Percentiles rank a stretch among this genome's conserved stretches.
phyloP scores from a whole-genome alignment of 2,888 invertebrate species.

The Gryllus longicercus region DNA sequence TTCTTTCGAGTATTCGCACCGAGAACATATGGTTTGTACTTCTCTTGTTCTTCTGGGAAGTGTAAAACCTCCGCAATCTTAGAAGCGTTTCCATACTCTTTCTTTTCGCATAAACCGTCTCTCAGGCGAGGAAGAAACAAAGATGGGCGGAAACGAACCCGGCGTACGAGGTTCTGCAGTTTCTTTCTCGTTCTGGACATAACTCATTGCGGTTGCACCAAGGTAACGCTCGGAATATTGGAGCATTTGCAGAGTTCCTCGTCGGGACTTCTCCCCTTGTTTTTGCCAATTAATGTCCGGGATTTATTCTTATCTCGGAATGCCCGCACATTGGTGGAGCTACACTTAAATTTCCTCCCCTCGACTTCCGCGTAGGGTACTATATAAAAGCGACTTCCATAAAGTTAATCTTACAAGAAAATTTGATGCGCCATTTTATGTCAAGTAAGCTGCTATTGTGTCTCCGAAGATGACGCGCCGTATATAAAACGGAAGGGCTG shows the following conservation, averaged over 20 bases:
- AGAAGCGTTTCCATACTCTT: too few relatives aligned
- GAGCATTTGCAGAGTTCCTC: neutral
- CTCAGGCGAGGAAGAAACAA: too few relatives aligned
- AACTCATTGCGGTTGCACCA: too few relatives aligned
- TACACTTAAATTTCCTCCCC: slow-evolving; percentile 23
- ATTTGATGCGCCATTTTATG: slow-evolving; percentile 37
- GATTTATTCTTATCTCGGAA: slow-evolving; percentile 5
- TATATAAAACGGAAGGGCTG: slow-evolving; percentile 23
- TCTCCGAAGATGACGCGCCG: slow-evolving; percentile 33
- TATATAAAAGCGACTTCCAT: slow-evolving; percentile 32
- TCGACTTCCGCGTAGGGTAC: neutral
- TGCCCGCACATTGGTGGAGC: slow-evolving; percentile 26
- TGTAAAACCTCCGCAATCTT: too few relatives aligned
- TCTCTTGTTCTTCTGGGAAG: too few relatives aligned
- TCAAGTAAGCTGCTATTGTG: slow-evolving; percentile 36
- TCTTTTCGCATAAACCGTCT: too few relatives aligned
- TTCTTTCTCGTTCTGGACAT: too few relatives aligned
- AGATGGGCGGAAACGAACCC: too few relatives aligned
- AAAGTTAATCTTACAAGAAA: slow-evolving; percentile 37
- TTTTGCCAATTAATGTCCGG: slow-evolving; percentile 24
- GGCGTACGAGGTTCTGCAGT: too few relatives aligned
- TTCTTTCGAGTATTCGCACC: too few relatives aligned
- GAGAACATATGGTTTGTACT: too few relatives aligned
- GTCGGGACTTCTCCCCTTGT: neutral
- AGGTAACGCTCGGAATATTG: neutral